A percentile compares a stretch with the other conserved stretches of the same genome.
phyloP scores from a whole-genome alignment of 2,888 invertebrate genomes.

The Drosophila colorata region DNA sequence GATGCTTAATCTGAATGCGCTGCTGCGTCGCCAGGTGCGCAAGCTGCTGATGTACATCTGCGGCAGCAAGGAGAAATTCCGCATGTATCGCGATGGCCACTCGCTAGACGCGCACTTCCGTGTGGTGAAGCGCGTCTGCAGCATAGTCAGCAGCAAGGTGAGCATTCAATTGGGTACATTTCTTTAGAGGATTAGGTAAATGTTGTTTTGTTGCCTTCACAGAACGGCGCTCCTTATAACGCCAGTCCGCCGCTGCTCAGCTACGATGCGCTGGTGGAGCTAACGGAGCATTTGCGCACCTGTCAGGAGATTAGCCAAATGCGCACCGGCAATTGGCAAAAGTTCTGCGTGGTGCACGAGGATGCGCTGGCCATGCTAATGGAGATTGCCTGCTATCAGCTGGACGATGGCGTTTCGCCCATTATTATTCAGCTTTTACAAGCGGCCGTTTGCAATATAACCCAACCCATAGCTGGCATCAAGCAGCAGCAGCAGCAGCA shows the following conservation, averaged over 20 bases:
- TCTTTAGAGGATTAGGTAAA: background rate
- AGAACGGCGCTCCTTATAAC: constrained; percentile 74
- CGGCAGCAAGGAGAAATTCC: constrained; percentile 97
- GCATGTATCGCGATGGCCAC: constrained; percentile 96
- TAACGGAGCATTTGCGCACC: constrained; percentile 97
- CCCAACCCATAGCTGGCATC: constrained; percentile 38
- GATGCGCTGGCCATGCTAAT: constrained; percentile 92
- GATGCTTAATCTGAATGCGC: constrained; percentile 93
- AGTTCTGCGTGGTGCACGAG: constrained; percentile 91
- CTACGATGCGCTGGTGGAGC: constrained; percentile 96
- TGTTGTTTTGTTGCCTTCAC: too few species aligned
- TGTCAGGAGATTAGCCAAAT: constrained; percentile 96
- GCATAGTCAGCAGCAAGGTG: constrained; percentile 83
- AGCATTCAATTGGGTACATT: background rate
- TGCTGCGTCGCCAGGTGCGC: constrained; percentile 93
- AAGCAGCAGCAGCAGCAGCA: constrained; percentile 62
- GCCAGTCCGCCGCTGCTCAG: constrained; percentile 87
- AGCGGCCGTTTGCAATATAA: constrained; percentile 91
- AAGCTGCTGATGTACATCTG: constrained; percentile 96
- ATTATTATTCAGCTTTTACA: constrained; percentile 95
- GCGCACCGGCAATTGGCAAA: constrained; percentile 98
- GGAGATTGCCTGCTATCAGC: constrained; percentile 91
- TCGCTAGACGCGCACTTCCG: constrained; percentile 95
- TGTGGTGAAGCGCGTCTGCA: constrained; percentile 87
- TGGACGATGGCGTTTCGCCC: constrained; percentile 96